These are phyloP conservation scores for Heteromurus nitidus DNA, from an alignment of 2,888 invertebrate genomes.

Conservation along the genomic window DNA sequence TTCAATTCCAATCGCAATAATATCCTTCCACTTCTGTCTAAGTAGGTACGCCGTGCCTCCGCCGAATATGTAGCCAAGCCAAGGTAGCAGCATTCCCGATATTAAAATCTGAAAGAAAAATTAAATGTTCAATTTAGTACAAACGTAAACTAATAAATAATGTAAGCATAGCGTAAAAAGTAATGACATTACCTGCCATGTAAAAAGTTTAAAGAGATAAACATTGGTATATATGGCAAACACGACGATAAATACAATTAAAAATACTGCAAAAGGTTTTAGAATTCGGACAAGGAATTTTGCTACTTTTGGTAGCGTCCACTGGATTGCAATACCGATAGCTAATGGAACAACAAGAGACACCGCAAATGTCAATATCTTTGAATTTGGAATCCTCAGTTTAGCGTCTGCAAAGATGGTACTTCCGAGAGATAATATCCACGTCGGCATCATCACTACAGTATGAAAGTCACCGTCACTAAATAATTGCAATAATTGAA, in stretches of 20 bases:
- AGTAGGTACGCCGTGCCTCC: constrained; percentile 80
- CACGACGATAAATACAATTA: constrained; percentile 92
- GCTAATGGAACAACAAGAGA: constrained; percentile 86
- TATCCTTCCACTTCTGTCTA: constrained; percentile 81
- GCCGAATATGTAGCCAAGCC: constrained; percentile 86
- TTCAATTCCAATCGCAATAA: constrained; percentile 93
- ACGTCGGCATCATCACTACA: constrained; percentile 89
- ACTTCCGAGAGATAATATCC: constrained; percentile 81
- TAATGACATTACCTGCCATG: constrained; percentile 81
- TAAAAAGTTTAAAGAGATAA: constrained; percentile 85
- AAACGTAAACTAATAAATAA: no score
- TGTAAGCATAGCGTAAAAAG: no score
- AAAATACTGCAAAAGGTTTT: constrained; percentile 86
- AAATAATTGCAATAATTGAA: no score
- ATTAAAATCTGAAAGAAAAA: constrained; percentile 82
- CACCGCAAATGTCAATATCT: constrained; percentile 84
- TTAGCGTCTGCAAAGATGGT: constrained; percentile 76
- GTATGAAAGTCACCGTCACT: no score
- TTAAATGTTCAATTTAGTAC: no score
- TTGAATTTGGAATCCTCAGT: constrained; percentile 83
- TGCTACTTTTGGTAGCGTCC: constrained; percentile 80
- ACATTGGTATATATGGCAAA: constrained; percentile 90
- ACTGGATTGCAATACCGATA: constrained; percentile 83
- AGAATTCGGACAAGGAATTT: constrained; percentile 76
- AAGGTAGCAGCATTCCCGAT: constrained; percentile 88